Base-by-base conservation (phyloP, 2,888 invertebrate genomes). In the Abrostola tripartita region DNA sequence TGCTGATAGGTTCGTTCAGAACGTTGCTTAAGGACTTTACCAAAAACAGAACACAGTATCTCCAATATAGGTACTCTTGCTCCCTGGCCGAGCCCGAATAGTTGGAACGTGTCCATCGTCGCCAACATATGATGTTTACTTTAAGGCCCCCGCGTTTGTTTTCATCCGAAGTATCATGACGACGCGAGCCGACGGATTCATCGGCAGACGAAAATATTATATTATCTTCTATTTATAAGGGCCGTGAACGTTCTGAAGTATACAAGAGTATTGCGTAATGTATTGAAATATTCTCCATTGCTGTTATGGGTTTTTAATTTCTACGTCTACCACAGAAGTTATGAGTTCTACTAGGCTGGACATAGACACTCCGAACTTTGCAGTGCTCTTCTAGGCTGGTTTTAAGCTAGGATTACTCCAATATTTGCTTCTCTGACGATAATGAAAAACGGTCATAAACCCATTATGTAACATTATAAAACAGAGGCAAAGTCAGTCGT, bases 111-210 rank as follows among this genome's bases (percentile, higher is more conserved):
- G 70, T 89, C 88, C 76, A 81, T 89, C 85, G 82, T 76, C 89
- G 69, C 75, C 70, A 69, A 66, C 65, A 62, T 61, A 68, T 89
- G 87, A 68, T 89, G 88, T 90, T 89, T 90, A 89, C 81, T 71
- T 82, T 80, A 80, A 76, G 78, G 83, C 81, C 81, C 14, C 57
- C 61, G 37, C 79, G 83, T 85, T 85, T 84, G 84, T 85, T 86
- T 82, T 81, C 77, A 55, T 53, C 61, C 56, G 63, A 49, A 60
- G 54, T 61, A 65, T 54, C 51, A 58, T 57, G 41, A 10, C 59
- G 38, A 52, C 68, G 44, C 66, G 61, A 61, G 71, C 66, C 69
- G 59, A 74, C 69, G 69, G 9, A 14, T 55, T 38, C 49, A 42
- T 50, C 37, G 50, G 76, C 71, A 61, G 71, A 72, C 44, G 52